A percentile compares a stretch with the other conserved stretches of the same genome.
These are phyloP conservation scores for Cheilosia variabilis DNA, from an alignment of 2,888 invertebrate genomes.

Conservation along the genomic window DNA sequence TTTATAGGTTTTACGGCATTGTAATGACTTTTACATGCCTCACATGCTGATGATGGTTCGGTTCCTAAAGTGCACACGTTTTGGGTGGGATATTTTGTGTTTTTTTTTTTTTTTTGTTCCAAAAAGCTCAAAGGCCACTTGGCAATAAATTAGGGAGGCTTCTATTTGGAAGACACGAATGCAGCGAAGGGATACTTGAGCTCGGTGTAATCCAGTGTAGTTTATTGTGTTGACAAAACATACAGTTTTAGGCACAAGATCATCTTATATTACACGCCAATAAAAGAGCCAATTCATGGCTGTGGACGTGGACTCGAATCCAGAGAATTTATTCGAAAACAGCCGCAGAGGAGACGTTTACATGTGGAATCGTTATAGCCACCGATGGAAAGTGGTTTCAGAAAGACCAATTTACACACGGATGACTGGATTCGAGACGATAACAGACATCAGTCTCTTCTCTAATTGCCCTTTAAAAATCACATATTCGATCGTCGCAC, in stretches of 20 bases:
- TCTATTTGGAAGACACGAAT: neutral
- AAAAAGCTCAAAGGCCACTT: constrained; percentile 5
- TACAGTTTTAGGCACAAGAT: neutral
- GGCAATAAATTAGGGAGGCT: constrained; percentile 18
- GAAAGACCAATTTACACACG: too few relatives aligned
- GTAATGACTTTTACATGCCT: constrained; percentile 64
- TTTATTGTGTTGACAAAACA: constrained; percentile 38
- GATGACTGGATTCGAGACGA: too few relatives aligned
- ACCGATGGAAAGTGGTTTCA: neutral
- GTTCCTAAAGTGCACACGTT: constrained; percentile 9
- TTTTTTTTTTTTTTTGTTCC: neutral
- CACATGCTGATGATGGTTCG: constrained; percentile 33
- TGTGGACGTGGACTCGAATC: neutral
- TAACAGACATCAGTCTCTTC: too few relatives aligned
- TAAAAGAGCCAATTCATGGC: neutral
- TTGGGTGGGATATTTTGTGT: constrained; percentile 29
- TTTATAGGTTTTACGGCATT: constrained; percentile 66
- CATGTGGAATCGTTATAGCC: neutral
- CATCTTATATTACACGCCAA: constrained; percentile 4
- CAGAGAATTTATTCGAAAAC: neutral
- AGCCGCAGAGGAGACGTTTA: neutral
- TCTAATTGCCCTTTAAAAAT: too few relatives aligned
- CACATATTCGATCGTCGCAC: too few relatives aligned
- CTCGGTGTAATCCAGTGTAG: constrained; percentile 1
- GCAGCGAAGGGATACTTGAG: neutral